Evolutionary conservation across 2,797 vertebrate genomes (phyloP).

Genomic region (Hybognathus amarus): DNA sequence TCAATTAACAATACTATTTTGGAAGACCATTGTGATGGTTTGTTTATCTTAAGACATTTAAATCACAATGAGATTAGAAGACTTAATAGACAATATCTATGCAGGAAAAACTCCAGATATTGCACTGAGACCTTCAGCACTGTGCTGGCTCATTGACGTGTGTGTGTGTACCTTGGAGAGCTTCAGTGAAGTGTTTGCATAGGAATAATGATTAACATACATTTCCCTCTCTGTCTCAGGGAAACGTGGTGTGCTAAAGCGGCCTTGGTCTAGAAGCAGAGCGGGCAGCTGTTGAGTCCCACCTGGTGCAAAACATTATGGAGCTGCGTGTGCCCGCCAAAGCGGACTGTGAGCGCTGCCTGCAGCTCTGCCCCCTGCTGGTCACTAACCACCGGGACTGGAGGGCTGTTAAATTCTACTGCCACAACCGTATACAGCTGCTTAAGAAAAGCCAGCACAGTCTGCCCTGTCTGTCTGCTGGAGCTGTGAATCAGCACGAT

Average conservation of each 20-base stretch:
- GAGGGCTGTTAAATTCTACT: slow-evolving; percentile 85
- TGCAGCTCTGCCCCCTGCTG: slow-evolving; percentile 82
- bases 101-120: neutral
- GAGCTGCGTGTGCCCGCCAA: slow-evolving; percentile 82
- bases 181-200: slow-evolving; percentile 35
- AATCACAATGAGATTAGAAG: neutral
- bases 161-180: slow-evolving; percentile 21
- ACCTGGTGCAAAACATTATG: slow-evolving; percentile 80
- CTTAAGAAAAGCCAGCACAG: slow-evolving; percentile 82
- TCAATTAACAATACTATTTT: neutral
- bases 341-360: slow-evolving; percentile 83
- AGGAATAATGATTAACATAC: slow-evolving; percentile 53
- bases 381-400: slow-evolving; percentile 83
- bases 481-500: slow-evolving; percentile 42
- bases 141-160: neutral
- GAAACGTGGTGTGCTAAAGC: slow-evolving; percentile 82
- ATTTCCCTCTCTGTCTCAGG: slow-evolving; percentile 65
- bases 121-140: slow-evolving; percentile 16
- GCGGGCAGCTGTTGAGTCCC: slow-evolving; percentile 79
- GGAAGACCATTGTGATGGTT: neutral
- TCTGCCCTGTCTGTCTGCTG: slow-evolving; percentile 75
- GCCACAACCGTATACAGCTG: slow-evolving; percentile 85
- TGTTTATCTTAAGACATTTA: neutral
- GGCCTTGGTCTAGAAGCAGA: slow-evolving; percentile 84
- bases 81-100: too few species aligned